Conservation (phyloP, 2,113 vertebrate genomes). For the Periophthalmodon schlosseri region DNA sequence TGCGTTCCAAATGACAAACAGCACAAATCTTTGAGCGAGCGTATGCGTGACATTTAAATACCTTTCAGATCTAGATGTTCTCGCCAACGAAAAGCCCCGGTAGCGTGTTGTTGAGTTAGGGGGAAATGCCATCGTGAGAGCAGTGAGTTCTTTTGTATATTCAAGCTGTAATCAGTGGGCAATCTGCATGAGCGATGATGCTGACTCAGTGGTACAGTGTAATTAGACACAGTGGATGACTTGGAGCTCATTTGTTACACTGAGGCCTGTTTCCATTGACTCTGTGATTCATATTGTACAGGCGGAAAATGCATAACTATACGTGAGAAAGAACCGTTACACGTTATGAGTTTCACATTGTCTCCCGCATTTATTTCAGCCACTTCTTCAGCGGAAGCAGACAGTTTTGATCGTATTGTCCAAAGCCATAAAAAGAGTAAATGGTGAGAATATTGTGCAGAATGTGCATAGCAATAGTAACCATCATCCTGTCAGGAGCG, state of each 20-base stretch:
- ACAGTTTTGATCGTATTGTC: not conserved
- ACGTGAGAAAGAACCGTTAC: not conserved
- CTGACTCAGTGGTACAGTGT: not conserved
- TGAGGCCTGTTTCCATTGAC: not conserved
- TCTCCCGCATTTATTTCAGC: not conserved
- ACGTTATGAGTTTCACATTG: not conserved
- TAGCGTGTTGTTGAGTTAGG: not conserved
- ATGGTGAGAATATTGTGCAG: not conserved
- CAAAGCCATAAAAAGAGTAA: not conserved
- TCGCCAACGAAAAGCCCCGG: not conserved
- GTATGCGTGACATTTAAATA: not conserved
- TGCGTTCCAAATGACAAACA: not conserved
- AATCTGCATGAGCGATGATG: not conserved
- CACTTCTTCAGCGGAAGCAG: not conserved
- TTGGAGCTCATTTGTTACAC: not conserved
- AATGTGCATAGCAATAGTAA: slow-evolving; percentile 15
- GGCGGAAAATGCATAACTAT: not conserved
- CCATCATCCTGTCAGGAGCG: not conserved
- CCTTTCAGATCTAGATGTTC: not conserved
- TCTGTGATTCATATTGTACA: not conserved
- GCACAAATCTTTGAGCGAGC: not conserved
- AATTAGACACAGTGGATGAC: slow-evolving; percentile 5
- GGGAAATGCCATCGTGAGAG: not conserved
- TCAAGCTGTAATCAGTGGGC: not conserved
- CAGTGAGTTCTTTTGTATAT: not conserved